phyloP scores from a whole-genome alignment of 2,113 vertebrate species.

The Lipotes vexillifer region DNA sequence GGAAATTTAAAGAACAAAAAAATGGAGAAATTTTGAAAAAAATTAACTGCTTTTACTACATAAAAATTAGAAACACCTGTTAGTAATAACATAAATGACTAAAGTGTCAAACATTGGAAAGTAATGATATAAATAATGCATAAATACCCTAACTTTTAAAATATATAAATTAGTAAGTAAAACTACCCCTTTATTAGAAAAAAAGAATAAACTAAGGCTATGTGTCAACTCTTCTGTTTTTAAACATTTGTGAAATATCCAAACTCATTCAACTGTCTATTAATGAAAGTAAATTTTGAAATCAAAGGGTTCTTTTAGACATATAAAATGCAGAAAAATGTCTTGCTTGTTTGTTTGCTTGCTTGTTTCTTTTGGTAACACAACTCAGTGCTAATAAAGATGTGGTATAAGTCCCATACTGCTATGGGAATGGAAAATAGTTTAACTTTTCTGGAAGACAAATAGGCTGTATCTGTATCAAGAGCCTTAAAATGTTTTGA shows the following conservation, averaged over 20 bases:
- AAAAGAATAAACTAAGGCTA: neutral
- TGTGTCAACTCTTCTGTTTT: neutral
- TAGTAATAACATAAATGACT: neutral
- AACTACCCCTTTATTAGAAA: neutral
- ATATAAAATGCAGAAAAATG: neutral
- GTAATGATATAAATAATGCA: neutral
- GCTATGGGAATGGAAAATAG: neutral
- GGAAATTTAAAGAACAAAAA: neutral
- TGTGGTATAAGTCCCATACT: neutral
- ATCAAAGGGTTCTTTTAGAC: neutral
- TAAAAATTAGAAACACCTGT: neutral
- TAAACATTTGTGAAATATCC: neutral
- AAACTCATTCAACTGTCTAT: neutral
- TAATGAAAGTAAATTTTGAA: neutral
- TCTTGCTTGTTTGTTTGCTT: neutral
- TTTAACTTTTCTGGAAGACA: neutral
- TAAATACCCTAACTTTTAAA: neutral
- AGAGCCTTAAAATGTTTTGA: neutral
- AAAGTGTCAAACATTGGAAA: neutral
- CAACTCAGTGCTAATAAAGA: neutral
- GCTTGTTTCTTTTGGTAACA: neutral
- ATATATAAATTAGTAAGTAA: neutral
- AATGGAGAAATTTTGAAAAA: neutral
- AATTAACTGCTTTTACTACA: neutral
- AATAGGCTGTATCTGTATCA: neutral